Conservation (phyloP, 2,797 vertebrate species). For the Sebastolobus alascanus region DNA sequence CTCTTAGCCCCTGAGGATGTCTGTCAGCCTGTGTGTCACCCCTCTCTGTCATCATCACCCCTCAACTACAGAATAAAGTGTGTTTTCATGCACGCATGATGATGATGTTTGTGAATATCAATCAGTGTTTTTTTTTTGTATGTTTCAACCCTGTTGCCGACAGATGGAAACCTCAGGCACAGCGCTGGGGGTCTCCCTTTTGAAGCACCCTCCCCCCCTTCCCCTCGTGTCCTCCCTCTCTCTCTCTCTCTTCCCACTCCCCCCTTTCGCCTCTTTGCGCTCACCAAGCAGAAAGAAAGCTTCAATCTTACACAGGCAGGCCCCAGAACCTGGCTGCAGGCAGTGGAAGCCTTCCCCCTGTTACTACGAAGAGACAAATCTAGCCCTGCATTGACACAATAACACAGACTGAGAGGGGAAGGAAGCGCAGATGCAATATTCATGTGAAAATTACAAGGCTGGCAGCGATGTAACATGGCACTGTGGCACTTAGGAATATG, state of each 20-base stretch:
- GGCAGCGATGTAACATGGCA: conserved; percentile 66
- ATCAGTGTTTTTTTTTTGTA: conserved; percentile 35
- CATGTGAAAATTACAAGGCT: conserved; percentile 75
- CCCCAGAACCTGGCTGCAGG: conserved; percentile 77
- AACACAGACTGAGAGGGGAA: conserved; percentile 58
- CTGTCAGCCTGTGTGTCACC: conserved; percentile 55
- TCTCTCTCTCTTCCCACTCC: background rate
- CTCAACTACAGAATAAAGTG: conserved; percentile 25
- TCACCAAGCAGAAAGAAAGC: conserved; percentile 69
- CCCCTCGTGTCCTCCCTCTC: conserved; percentile 8
- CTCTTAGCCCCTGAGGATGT: conserved; percentile 37
- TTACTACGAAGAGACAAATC: conserved; percentile 67
- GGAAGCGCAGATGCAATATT: conserved; percentile 72
- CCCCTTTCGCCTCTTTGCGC: conserved; percentile 32
- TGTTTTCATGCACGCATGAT: conserved; percentile 43
- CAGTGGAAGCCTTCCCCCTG: conserved; percentile 66
- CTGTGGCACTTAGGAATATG: conserved; percentile 69
- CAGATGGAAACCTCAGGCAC: conserved; percentile 82
- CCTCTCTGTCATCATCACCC: conserved; percentile 52
- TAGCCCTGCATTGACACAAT: conserved; percentile 68
- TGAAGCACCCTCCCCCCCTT: conserved; percentile 50
- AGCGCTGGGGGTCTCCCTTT: conserved; percentile 71
- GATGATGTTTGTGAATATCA: conserved; percentile 62
- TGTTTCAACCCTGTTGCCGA: conserved; percentile 67
- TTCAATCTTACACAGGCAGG: conserved; percentile 67